These are phyloP conservation scores for Arothron firmamentum DNA, from an alignment of 2,113 vertebrate species.

Conservation along the genomic window DNA sequence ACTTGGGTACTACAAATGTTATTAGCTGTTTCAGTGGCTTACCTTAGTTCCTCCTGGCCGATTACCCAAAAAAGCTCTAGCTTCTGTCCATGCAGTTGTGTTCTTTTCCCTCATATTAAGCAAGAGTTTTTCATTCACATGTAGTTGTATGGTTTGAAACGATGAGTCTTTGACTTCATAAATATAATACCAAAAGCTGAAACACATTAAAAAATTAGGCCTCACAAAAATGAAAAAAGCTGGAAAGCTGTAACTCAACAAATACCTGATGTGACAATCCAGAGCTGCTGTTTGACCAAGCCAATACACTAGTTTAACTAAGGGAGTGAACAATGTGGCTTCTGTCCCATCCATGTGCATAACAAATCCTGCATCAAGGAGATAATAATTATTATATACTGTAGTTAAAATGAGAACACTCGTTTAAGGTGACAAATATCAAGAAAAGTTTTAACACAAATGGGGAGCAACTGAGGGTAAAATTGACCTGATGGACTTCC, in stretches of 20 bases:
- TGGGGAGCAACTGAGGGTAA: neutral
- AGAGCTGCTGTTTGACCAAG: slow-evolving; percentile 43
- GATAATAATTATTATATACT: neutral
- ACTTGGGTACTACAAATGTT: neutral
- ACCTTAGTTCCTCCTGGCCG: slow-evolving; percentile 69
- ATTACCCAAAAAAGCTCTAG: slow-evolving; percentile 64
- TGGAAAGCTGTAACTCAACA: neutral
- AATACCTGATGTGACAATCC: slow-evolving; percentile 72
- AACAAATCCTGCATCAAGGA: slow-evolving; percentile 63
- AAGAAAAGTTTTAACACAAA: neutral
- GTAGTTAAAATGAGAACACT: too few species aligned
- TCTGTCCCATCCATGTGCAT: slow-evolving; percentile 55
- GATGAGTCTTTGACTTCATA: neutral
- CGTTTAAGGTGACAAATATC: neutral
- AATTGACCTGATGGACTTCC: slow-evolving; percentile 60
- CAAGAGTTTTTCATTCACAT: slow-evolving; percentile 34
- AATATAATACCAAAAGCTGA: slow-evolving; percentile 77
- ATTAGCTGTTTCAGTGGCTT: slow-evolving; percentile 9
- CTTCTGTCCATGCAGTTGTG: slow-evolving; percentile 64
- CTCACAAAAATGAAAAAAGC: neutral
- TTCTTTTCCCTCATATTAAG: slow-evolving; percentile 28
- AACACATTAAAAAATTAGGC: slow-evolving; percentile 20
- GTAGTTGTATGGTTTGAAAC: slow-evolving; percentile 23
- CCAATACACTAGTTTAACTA: slow-evolving; percentile 51
- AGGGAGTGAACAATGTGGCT: rapidly evolving